phyloP scores from a whole-genome alignment of 2,113 vertebrate genomes.

The Pelvicachromis taeniatus region DNA sequence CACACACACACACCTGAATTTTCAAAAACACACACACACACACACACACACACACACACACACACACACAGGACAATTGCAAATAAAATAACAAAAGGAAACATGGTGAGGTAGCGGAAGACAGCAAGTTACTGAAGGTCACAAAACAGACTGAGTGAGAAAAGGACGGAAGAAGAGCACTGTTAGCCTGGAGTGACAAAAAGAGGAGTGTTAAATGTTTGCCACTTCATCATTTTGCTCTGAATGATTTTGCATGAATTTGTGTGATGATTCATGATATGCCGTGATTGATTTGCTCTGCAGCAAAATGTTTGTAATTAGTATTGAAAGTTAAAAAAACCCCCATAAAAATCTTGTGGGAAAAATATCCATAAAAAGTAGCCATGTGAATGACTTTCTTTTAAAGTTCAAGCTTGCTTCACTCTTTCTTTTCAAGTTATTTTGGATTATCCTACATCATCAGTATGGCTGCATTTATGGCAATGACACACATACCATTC shows the following conservation, averaged over 20 bases:
- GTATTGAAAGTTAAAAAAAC: neutral
- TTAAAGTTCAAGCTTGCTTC: neutral
- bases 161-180: constrained; percentile 38
- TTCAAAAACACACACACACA: too few species aligned
- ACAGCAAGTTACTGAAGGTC: constrained; percentile 27
- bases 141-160: neutral
- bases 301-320: constrained; percentile 61
- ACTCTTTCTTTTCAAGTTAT: neutral
- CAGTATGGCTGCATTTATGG: neutral
- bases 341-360: neutral
- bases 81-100: neutral
- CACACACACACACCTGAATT: too few species aligned
- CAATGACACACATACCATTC: neutral
- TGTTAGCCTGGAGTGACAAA: constrained; percentile 50
- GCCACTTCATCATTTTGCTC: constrained; percentile 53
- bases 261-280: constrained; percentile 55
- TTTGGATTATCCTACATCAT: neutral
- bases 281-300: constrained; percentile 58
- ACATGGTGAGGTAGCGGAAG: neutral
- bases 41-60: neutral
- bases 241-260: constrained; percentile 72
- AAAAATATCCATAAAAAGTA: neutral
- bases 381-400: constrained; percentile 29
- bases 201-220: constrained; percentile 44
- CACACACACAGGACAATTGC: neutral